Evolutionary conservation across 2,797 vertebrate species (phyloP).

Genomic region (Paguma larvata): DNA sequence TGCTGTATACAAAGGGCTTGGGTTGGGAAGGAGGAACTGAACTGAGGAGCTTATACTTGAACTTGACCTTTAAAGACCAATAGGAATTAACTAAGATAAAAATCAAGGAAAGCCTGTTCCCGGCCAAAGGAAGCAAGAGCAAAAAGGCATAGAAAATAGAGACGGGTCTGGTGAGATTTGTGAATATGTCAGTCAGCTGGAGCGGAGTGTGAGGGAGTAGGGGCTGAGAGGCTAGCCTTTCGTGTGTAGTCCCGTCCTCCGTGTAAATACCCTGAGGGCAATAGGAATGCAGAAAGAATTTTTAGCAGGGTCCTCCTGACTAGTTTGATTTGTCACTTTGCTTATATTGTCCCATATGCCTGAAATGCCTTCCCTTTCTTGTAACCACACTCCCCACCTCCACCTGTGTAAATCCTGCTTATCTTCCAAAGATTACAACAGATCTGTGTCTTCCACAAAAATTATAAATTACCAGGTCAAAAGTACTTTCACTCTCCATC

Average conservation of each 20-base stretch:
- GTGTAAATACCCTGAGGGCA: neutral
- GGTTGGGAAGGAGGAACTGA: neutral
- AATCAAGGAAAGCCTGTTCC: conserved; percentile 12
- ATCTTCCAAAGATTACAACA: conserved; percentile 16
- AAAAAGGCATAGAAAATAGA: neutral
- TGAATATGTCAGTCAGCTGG: conserved; percentile 26
- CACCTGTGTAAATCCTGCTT: conserved; percentile 9
- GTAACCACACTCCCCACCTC: neutral
- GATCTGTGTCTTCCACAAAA: neutral
- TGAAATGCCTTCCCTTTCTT: conserved; percentile 1
- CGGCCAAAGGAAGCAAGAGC: conserved; percentile 28
- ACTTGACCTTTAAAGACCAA: conserved; percentile 44
- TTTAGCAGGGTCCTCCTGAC: neutral
- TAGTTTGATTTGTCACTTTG: neutral
- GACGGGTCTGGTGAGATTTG: neutral
- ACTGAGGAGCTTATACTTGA: conserved; percentile 30
- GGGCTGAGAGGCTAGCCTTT: neutral
- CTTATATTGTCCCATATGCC: neutral
- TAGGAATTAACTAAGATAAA: conserved; percentile 19
- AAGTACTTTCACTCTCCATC: conserved; percentile 18
- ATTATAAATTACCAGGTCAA: neutral
- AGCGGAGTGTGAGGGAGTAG: neutral
- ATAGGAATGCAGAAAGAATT: conserved; percentile 7
- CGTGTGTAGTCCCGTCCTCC: neutral
- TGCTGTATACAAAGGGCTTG: neutral